Conservation (phyloP, 2,113 vertebrate species). For the Ceratotherium simum region DNA sequence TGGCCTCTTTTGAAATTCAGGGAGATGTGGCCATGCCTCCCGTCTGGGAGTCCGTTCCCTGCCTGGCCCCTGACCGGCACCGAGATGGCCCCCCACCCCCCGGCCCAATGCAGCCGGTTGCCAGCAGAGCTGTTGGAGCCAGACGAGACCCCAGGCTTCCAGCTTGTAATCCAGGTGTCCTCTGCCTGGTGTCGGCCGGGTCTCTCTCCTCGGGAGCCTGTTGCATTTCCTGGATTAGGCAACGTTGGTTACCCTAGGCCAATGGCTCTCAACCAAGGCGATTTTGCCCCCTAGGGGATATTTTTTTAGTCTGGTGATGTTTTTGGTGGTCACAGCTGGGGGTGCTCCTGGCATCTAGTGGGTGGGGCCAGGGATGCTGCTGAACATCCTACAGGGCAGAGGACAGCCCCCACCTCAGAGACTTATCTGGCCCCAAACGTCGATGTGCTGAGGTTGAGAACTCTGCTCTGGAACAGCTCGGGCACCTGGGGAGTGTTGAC, state of each 20-base stretch:
- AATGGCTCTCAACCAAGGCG: background rate
- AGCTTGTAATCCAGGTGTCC: fast-evolving
- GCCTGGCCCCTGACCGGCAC: background rate
- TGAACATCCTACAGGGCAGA: fast-evolving
- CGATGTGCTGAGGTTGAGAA: background rate
- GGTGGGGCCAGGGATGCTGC: background rate
- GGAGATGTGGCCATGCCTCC: background rate
- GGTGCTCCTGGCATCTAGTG: background rate
- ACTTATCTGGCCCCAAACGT: fast-evolving
- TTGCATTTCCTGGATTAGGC: background rate
- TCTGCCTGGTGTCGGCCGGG: fast-evolving
- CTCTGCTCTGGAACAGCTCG: background rate
- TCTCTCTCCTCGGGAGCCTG: too few relatives aligned
- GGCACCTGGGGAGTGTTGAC: background rate
- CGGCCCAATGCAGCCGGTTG: fast-evolving
- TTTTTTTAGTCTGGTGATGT: background rate
- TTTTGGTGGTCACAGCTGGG: background rate
- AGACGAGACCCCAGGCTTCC: fast-evolving
- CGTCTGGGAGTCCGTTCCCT: background rate
- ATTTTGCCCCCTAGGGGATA: background rate
- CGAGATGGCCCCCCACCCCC: too few relatives aligned
- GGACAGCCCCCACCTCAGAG: fast-evolving
- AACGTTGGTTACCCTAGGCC: background rate
- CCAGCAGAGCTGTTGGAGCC: background rate
- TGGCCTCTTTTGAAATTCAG: background rate